A percentile compares a stretch with the other conserved stretches of the same genome.
Conservation (phyloP, 2,113 vertebrate species). For the Sapayoa aenigma region DNA sequence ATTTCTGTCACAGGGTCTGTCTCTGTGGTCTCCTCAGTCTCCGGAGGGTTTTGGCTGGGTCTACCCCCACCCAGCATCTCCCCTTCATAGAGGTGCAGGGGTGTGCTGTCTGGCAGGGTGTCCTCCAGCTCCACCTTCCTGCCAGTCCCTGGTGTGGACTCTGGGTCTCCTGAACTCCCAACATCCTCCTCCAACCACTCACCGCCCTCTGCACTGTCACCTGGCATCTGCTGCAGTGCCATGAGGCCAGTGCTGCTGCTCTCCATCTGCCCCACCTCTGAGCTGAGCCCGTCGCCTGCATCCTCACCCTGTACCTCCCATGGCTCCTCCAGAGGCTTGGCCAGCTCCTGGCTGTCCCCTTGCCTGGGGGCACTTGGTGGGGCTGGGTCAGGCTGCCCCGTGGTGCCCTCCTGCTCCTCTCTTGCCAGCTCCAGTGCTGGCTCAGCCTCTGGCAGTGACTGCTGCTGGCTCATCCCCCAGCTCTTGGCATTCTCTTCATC, state of each 20-base stretch:
- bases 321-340: fast-evolving
- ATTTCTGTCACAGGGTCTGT: fast-evolving
- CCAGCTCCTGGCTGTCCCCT: neutral
- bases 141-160: fast-evolving
- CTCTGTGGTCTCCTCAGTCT: neutral
- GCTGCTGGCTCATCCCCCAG: neutral
- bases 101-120: constrained; percentile 59
- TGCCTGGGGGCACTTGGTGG: fast-evolving
- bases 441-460: neutral
- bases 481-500: neutral
- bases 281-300: fast-evolving
- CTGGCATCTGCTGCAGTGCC: neutral
- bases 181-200: neutral
- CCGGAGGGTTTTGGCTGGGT: neutral
- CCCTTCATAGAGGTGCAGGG: constrained; percentile 36
- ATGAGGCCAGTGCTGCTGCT: neutral
- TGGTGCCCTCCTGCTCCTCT: neutral
- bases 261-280: neutral
- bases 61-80: neutral
- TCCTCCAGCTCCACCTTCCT: constrained; percentile 60
- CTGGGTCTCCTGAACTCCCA: neutral
- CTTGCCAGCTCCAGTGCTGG: fast-evolving
- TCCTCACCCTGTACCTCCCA: neutral
- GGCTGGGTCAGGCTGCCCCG: neutral
- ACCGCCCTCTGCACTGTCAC: fast-evolving